Evolutionary conservation across 2,113 vertebrate genomes (phyloP), one percentile per base, ranked within the genome.

Genomic region (Delphinapterus leucas): DNA sequence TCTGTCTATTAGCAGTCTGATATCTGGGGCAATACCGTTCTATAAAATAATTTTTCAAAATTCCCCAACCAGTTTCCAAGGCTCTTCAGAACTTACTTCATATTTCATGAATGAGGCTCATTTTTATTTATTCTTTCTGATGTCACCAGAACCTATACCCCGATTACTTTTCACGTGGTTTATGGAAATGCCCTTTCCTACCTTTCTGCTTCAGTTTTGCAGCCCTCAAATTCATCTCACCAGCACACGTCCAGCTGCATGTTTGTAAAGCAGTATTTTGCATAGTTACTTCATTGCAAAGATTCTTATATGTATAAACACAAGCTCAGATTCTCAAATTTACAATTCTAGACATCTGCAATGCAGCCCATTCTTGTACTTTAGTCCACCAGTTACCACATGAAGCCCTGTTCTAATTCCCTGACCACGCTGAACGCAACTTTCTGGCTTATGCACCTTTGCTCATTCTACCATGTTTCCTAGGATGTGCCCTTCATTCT

Each of bases 371-470:
- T 36, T 20, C 18, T 65, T 76, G 31, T 47, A 12, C 77, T 63
- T 49, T 6, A 74, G 53, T 94, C 33, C 8, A 47, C n/a, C n/a
- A 53, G 44, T 23, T 61, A n/a, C 7, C 23, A 7, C 33, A 21
- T 3, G 1, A 61, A 90, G 5, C 1, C 3, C 31, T 33, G 33
- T 6, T 55, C 33, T 70, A 17, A 44, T 33, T 80, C 26, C 11
- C 17, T 10, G 14, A 5, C 5, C 18, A 49, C 2, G 12, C 6
- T 4, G 5, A 14, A 17, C 5, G 5, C 26, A 18, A 44, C 58
- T 55, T 86, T 58, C 38, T 4, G 44, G 36, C 73, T n/a, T 73
- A 20, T 53, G 26, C 6, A 44, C 15, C 28, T 44, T 33, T 20
- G 26, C 26, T 68, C 10, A 18, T 20, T 58, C 8, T 11, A 6